Conservation (phyloP, 2,888 invertebrate species). For the Diarsia dahlii region DNA sequence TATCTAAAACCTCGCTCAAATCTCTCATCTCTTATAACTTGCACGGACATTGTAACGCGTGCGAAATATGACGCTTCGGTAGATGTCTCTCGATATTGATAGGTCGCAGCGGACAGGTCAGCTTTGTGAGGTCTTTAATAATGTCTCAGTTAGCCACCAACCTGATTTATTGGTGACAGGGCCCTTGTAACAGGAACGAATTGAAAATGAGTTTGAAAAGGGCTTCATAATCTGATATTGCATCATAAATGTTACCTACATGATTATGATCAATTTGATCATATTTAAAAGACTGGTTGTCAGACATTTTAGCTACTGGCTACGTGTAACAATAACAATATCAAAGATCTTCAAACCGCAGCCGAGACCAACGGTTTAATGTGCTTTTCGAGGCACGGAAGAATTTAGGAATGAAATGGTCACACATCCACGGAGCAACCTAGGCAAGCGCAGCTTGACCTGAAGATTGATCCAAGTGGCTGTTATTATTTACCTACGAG, state of each 20-base stretch:
- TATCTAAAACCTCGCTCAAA: not conserved
- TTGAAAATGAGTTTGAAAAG: not conserved
- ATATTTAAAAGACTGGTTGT: too few species aligned
- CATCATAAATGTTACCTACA: not conserved
- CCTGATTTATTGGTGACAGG: constrained; percentile 41
- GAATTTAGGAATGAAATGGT: too few species aligned
- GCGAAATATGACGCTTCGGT: constrained; percentile 81
- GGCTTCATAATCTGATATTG: not conserved
- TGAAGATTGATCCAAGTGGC: too few species aligned
- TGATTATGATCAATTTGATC: too few species aligned
- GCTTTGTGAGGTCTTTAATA: constrained; percentile 76
- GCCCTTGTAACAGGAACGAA: constrained; percentile 16
- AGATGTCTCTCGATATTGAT: constrained; percentile 81
- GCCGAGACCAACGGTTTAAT: too few species aligned
- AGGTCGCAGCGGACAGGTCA: constrained; percentile 78
- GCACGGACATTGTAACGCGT: constrained; percentile 67
- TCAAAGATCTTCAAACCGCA: too few species aligned
- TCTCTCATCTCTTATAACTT: constrained; percentile 57
- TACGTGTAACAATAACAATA: too few species aligned
- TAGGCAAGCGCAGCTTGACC: too few species aligned
- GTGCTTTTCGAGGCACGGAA: too few species aligned
- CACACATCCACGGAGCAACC: too few species aligned
- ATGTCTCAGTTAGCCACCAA: constrained; percentile 65
- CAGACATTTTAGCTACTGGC: too few species aligned
- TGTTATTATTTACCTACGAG: too few species aligned